Base-by-base conservation (phyloP, 2,797 vertebrate species). In the Platalea minor region DNA sequence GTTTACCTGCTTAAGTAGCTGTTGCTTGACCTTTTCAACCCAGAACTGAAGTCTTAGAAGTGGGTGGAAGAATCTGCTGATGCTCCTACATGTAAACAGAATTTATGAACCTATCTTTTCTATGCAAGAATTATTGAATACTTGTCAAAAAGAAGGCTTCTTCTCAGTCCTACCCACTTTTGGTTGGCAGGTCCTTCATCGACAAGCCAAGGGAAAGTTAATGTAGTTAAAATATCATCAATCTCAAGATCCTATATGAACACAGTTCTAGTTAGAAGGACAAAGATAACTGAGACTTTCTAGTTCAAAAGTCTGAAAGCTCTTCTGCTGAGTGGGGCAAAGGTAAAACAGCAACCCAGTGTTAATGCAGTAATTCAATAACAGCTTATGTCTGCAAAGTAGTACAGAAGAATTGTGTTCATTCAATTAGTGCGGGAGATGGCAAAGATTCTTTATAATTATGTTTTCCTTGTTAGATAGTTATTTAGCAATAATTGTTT, bases 121-220 rank as follows among this genome's bases (percentile, higher is more conserved):
- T 91, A 67, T 83, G 48, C 63, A 81, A 93, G 68, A 96, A 96
- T 88, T 91, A 93, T 93, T 70, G 76, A 94, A 68, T 45, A 54
- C 57, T 93, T 93, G 48, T 96, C 93, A 94, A 91, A 81, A 80
- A 83, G 53, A 96, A 74, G 64, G 50, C 46, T 68, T 87, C 29
- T 78, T 93, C 54, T 28, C 46, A 59, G 80, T 35, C 31, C 76
- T 33, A 14, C 59, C 28, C 39, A 43, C 57, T 89, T 92, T 64
- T 29, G 6, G 20, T 74, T 60, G 48, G n/a, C 74, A 92, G 35
- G 29, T 69, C 21, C 81, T 83, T 72, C 35, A 60, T 70, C 24
- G 37, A 51, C 0, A 31, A 90, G 35, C 20, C 10, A 94, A 69
- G 39, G 51, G 33, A 82, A 73, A 87, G 84, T 10, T 25, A 79